A percentile compares a stretch with the other conserved stretches of the same genome.
phyloP scores from a whole-genome alignment of 2,888 invertebrate species.

The Hypomecis punctinalis region DNA sequence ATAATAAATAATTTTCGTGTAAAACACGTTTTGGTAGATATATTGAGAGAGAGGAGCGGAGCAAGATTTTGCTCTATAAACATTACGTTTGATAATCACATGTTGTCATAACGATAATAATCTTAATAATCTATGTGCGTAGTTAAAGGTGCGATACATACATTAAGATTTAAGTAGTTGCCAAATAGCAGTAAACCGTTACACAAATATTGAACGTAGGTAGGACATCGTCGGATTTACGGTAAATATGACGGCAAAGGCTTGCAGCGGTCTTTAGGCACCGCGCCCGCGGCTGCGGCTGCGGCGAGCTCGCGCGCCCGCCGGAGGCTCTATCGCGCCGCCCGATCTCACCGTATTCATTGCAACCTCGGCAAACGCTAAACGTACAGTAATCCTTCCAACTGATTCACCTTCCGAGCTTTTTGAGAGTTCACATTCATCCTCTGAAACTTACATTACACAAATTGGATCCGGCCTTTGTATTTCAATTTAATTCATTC shows the following conservation, averaged over 20 bases:
- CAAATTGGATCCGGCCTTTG: slow-evolving; percentile 74
- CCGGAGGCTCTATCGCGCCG: slow-evolving; percentile 67
- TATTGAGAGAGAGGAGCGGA: too few relatives aligned
- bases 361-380: slow-evolving; percentile 70
- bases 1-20: too few relatives aligned
- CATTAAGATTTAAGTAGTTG: slow-evolving; percentile 7
- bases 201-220: slow-evolving; percentile 19
- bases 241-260: slow-evolving; percentile 29
- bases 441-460: slow-evolving; percentile 76
- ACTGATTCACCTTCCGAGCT: slow-evolving; percentile 68
- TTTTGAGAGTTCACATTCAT: slow-evolving; percentile 71
- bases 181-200: slow-evolving; percentile 16
- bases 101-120: background rate
- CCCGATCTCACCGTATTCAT: slow-evolving; percentile 80
- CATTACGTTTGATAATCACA: too few relatives aligned
- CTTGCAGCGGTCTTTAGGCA: slow-evolving; percentile 23
- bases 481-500: slow-evolving; percentile 60
- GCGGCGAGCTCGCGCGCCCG: slow-evolving; percentile 43
- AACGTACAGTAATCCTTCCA: slow-evolving; percentile 72
- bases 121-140: background rate
- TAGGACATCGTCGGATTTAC: slow-evolving; percentile 27
- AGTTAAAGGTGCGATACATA: slow-evolving; percentile 11
- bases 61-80: too few relatives aligned
- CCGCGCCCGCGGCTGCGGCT: slow-evolving; percentile 48
- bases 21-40: too few relatives aligned